Conservation (phyloP, 2,888 invertebrate genomes). For the Drosophila borealis region DNA sequence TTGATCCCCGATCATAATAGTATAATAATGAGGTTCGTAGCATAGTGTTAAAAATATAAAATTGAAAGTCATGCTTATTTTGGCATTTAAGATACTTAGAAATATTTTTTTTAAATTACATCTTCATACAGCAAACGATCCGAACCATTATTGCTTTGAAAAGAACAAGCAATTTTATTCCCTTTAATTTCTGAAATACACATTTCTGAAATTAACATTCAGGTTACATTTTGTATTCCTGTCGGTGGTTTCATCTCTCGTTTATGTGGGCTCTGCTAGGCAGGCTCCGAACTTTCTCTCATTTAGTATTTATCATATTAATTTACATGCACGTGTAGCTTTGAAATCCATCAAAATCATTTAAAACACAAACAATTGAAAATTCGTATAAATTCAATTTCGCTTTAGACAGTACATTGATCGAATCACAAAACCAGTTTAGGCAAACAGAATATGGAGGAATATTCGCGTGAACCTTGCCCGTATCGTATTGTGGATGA, state of each 20-base stretch:
- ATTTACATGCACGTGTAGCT: slow-evolving; percentile 27
- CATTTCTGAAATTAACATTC: neutral
- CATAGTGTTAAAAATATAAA: neutral
- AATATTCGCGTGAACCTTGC: slow-evolving; percentile 97
- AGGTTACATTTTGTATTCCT: neutral
- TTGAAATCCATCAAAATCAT: slow-evolving; percentile 36
- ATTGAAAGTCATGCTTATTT: neutral
- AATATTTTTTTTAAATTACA: too few relatives aligned
- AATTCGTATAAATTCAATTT: slow-evolving; percentile 33
- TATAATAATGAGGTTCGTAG: slow-evolving; percentile 18
- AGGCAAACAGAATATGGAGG: slow-evolving; percentile 89
- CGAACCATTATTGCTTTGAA: too few relatives aligned
- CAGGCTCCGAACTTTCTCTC: slow-evolving; percentile 19
- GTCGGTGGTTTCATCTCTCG: neutral
- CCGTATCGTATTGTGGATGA: slow-evolving; percentile 99
- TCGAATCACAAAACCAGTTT: slow-evolving; percentile 6
- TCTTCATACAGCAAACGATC: too few relatives aligned
- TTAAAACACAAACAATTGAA: slow-evolving; percentile 22
- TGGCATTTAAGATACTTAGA: too few relatives aligned
- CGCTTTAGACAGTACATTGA: slow-evolving; percentile 17
- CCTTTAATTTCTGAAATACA: too few relatives aligned
- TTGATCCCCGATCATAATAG: slow-evolving; percentile 16
- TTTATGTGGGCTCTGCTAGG: neutral
- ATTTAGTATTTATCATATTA: slow-evolving; percentile 3
- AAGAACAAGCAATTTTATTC: too few relatives aligned